Evolutionary conservation across 2,797 vertebrate species (phyloP).

Genomic region (Muscicapa comitata): DNA sequence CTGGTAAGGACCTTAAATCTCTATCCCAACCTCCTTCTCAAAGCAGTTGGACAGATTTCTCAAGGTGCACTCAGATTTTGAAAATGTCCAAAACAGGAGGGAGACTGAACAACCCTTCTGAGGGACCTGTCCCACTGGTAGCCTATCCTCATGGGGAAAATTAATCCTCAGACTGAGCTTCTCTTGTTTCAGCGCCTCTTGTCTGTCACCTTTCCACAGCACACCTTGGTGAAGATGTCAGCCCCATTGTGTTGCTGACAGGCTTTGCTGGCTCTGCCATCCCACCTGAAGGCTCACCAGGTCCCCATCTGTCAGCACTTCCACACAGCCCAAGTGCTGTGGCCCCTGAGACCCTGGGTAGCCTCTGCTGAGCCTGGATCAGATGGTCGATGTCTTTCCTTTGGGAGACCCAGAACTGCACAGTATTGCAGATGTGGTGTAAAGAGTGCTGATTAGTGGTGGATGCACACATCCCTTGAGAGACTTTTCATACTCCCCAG

Average conservation of each 20-base stretch:
- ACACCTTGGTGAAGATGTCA: not conserved
- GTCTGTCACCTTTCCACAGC: not conserved
- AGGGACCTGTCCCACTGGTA: not conserved
- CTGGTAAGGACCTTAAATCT: not conserved
- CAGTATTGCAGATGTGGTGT: not conserved
- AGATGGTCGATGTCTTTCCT: not conserved
- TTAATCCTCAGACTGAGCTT: not conserved
- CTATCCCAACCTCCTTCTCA: not conserved
- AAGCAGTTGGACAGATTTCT: not conserved
- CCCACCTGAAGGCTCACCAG: not conserved
- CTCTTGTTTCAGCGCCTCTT: not conserved
- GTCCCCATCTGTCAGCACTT: not conserved
- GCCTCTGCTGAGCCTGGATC: not conserved
- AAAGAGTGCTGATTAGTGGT: not conserved
- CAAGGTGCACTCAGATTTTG: not conserved
- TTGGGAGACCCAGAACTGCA: not conserved
- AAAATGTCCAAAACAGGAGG: not conserved
- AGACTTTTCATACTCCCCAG: not conserved
- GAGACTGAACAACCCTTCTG: not conserved
- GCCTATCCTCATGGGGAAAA: not conserved
- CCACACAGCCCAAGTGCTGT: not conserved
- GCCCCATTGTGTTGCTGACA: not conserved
- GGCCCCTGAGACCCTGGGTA: not conserved
- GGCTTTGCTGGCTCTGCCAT: not conserved
- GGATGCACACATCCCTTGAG: not conserved